Base-by-base conservation (phyloP, 2,888 invertebrate species). In the Tetramorium bicarinatum region DNA sequence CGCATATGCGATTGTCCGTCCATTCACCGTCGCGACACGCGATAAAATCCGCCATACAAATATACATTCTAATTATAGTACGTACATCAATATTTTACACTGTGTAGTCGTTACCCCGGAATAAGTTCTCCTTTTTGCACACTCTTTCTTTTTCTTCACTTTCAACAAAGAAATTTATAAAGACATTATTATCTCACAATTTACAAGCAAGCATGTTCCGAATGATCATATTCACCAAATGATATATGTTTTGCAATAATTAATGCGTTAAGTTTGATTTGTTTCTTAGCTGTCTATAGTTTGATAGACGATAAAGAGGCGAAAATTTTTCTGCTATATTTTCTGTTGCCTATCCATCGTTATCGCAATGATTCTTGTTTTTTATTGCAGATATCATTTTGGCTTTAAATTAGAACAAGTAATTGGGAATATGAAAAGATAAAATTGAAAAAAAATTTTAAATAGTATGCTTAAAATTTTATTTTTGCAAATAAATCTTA, bases 261-360 rank as follows among this genome's bases (percentile, higher is more conserved):
- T 87, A 87, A 88, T 18, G 83, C 83, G 80, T 79, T 82, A 84
- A 85, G 85, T 88, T 64, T 59, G 29, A 85, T 76, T 44, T 77
- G 38, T 71, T 85, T 18, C 38, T 62, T 38, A 49, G 34, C 21
- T 9, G 8, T 49, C 25, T 8, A 15, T 21, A 4, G 8, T 52
- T 6, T 25, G 66, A 76, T 76, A 76, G 29, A 15, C 41, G 29
- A 34, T 34, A 21, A 61, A 61, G n/a, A 59, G 7, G 21, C 15
- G n/a, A 34, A 18, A 8, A 49, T 3, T 6, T 18, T 29, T 38
- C n/a, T 21, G 25, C 18, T 44, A 3, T 18, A 25, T 49, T 67
- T 49, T 56, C 2, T 34, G 29, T 34, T 2, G 59, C 9, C 38
- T 25, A 0, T 54, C 44, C 13, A 18, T 64, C 15, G 2, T 74